Evolutionary conservation across 2,888 invertebrate species (phyloP).

Genomic region (Catocala sponsa): DNA sequence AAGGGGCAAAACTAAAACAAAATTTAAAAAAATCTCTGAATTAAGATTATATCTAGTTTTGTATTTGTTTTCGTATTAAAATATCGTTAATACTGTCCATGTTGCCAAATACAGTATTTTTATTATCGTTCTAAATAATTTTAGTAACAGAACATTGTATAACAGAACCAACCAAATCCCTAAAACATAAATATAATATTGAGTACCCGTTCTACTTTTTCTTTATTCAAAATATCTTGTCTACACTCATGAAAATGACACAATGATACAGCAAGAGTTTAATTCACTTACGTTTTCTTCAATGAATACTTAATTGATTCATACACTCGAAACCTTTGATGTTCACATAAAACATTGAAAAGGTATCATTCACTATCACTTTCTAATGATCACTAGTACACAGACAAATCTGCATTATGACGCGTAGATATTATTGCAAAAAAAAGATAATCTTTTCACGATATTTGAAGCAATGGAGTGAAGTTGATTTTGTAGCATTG

Average conservation of each 20-base stretch:
- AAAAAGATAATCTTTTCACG: constrained; percentile 69
- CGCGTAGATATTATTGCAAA: constrained; percentile 55
- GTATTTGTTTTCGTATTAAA: no score
- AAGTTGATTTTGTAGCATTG: constrained; percentile 85
- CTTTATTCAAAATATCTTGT: neutral
- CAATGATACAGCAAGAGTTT: constrained; percentile 34
- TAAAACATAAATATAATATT: neutral
- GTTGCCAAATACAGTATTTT: neutral
- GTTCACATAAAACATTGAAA: constrained; percentile 60
- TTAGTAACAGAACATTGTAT: neutral
- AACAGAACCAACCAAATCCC: no score
- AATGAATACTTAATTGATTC: constrained; percentile 52
- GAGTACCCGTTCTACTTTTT: constrained; percentile 7
- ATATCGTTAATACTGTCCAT: no score
- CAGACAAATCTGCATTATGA: constrained; percentile 63
- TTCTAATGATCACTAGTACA: constrained; percentile 46
- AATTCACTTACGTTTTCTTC: constrained; percentile 56
- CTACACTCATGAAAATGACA: constrained; percentile 25
- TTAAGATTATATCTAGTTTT: no score
- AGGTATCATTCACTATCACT: constrained; percentile 60
- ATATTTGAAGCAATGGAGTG: constrained; percentile 68
- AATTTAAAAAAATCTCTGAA: no score
- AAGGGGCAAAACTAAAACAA: neutral
- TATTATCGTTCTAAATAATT: constrained; percentile 22
- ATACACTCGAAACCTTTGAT: constrained; percentile 44